Base-by-base conservation (phyloP, 2,888 invertebrate genomes). In the Petrolisthes cinctipes region DNA sequence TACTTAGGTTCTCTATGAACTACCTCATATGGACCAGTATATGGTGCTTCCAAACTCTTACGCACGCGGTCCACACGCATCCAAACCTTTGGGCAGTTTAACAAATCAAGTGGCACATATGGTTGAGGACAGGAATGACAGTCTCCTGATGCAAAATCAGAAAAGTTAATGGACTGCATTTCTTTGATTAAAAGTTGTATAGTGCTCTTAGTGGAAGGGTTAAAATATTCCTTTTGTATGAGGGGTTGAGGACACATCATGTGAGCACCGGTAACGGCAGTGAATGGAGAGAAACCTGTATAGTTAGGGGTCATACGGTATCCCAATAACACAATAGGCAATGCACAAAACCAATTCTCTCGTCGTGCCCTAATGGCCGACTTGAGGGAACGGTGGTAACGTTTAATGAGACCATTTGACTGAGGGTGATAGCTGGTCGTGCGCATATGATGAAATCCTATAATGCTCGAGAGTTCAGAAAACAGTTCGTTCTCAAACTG, bases 111-210 rank as follows among this genome's bases (percentile, higher is more conserved):
- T 1, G 37, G 2, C 37, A 37, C 37, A 37, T 37, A 37, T 2
- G 37, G 0, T 37, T 37, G 37, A 37, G 37, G 37, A 2, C 37
- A 37, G 37, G 37, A 37, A 2, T 37, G 37, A 37, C 37, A 37
- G 37, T 37, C 37, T 37, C 37, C 37, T 37, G 37, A 37, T 37
- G 37, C 37, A 37, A 37, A 20, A 51, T 80, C 80, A 76, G 11
- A 76, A 4, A 76, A 76, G 20, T 66, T 66, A 14, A 66, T 66
- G 17, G 1, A n/a, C 20, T 20, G 23, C 76, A 76, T 76, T 11
- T 76, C 76, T 17, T 76, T 76, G 20, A 54, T 75, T 68, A 91
- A 90, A 20, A 89, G 91, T 85, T 91, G 91, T 0, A 80, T n/a
- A 54, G 80, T 80, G 11, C 51, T 20, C 14, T 37, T 53, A 14